A percentile compares a stretch with the other conserved stretches of the same genome.
Evolutionary conservation across 2,888 invertebrate genomes (phyloP).

Genomic region (Drosophila putrida): DNA sequence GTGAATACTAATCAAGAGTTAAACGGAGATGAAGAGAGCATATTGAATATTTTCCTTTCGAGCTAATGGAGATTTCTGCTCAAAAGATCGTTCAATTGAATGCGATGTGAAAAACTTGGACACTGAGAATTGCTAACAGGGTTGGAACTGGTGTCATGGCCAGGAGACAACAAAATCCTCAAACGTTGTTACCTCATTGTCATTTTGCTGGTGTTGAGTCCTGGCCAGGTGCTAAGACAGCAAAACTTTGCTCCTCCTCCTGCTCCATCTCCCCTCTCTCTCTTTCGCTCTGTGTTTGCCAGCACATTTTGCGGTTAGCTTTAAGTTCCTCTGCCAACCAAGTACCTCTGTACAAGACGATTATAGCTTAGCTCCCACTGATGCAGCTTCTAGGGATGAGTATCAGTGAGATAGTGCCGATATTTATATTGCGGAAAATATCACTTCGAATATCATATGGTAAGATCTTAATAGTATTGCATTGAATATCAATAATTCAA

Average conservation of each 20-base stretch:
- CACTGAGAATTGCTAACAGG: background rate
- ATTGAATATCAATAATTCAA: too few relatives aligned
- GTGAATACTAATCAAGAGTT: background rate
- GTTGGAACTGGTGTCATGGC: conserved; percentile 16
- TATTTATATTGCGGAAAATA: too few relatives aligned
- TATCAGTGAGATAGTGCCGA: too few relatives aligned
- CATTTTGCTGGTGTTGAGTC: conserved; percentile 23
- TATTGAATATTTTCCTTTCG: background rate
- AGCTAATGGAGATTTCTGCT: background rate
- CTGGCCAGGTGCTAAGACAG: conserved; percentile 54
- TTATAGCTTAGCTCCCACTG: conserved; percentile 62
- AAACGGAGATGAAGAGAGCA: background rate
- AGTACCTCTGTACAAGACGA: conserved; percentile 63
- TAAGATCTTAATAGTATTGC: too few relatives aligned
- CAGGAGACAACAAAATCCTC: conserved; percentile 43
- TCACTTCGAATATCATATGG: too few relatives aligned
- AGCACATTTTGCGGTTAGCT: conserved; percentile 68
- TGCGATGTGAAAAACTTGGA: background rate
- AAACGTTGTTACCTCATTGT: conserved; percentile 32
- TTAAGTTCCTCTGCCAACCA: conserved; percentile 55
- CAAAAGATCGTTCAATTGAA: background rate
- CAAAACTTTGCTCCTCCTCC: conserved; percentile 21
- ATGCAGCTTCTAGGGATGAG: conserved; percentile 20
- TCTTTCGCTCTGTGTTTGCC: background rate
- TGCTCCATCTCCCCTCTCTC: background rate